phyloP scores from a whole-genome alignment of 2,113 vertebrate genomes.

The Copsychus sechellarum region DNA sequence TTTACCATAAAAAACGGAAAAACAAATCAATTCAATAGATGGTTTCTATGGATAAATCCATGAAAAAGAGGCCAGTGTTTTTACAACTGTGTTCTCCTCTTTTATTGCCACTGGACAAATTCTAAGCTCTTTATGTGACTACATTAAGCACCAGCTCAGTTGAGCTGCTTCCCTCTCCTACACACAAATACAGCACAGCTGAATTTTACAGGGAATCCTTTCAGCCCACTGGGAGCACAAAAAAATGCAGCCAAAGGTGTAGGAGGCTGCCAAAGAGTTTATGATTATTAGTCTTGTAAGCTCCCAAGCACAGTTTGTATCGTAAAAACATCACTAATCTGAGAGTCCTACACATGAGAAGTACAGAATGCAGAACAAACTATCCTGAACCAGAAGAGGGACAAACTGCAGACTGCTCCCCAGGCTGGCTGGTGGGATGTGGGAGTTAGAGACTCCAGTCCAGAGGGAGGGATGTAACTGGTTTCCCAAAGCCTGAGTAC shows the following conservation, averaged over 20 bases:
- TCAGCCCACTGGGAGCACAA: not conserved
- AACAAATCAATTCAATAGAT: not conserved
- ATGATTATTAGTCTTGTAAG: constrained; percentile 16
- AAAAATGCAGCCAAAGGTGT: not conserved
- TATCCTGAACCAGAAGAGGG: not conserved
- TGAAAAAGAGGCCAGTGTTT: not conserved
- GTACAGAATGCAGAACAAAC: not conserved
- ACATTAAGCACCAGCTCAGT: not conserved
- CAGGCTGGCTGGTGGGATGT: not conserved
- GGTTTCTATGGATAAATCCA: not conserved
- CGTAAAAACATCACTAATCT: not conserved
- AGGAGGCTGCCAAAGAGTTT: constrained; percentile 23
- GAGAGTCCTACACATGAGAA: not conserved
- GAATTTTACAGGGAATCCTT: constrained; percentile 34
- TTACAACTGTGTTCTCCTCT: not conserved
- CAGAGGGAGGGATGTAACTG: not conserved
- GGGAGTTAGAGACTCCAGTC: not conserved
- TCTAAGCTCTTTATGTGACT: not conserved
- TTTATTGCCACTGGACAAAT: constrained; percentile 3
- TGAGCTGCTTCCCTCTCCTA: not conserved
- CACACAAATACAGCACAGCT: not conserved
- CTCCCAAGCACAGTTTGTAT: not conserved
- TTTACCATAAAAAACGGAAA: not conserved
- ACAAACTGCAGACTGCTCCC: not conserved
- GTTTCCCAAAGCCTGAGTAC: not conserved